Base-by-base conservation (phyloP, 2,113 vertebrate genomes). In the Aldabrachelys gigantea region DNA sequence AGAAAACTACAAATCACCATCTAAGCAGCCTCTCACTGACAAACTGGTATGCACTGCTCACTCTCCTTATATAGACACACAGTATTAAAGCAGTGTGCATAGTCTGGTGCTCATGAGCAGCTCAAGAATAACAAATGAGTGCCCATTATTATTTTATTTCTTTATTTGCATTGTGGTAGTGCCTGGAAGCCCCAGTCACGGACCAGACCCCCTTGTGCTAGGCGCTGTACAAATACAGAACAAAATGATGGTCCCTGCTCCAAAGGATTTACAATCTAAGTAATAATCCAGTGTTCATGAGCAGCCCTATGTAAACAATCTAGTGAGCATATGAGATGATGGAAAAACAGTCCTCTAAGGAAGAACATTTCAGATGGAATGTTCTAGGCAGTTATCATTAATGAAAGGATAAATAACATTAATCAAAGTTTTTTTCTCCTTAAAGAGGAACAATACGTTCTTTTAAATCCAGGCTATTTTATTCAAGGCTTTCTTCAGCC, bases 11-110 rank as follows among this genome's bases (percentile, higher is more conserved):
- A 90, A 82, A 88, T 80, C 14, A 89, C 50, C 14, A 72, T 82
- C 54, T 84, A 17, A 85, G 19, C 0, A 0, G 47, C 35, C 9
- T 27, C 84, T 88, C 85, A n/a, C 3, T 86, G 80, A 24, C 5
- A 87, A 80, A 49, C 16, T 1, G 0, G 6, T 0, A 0, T 2
- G 1, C 12, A 84, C 16, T 5, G 0, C 1, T 19, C 75, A 88
- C 24, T 16, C 24, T 76, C 12, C 35, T 50, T 92, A 82, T 93
- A 75, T 5, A 35, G 53, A 5, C 24, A 11, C 54, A 49, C 0
- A 1, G 0, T 12, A 76, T 5, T 56, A 50, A 22, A 50, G 44
- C 80, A 54, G 35, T 84, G 49, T 41, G 82, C 9, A 17, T 21
- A 10, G 65, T 21, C 65, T 72, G 65, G 10, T 10, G 27, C 57